Conservation (phyloP, 2,888 invertebrate genomes). For the Thysanoteuthis rhombus region DNA sequence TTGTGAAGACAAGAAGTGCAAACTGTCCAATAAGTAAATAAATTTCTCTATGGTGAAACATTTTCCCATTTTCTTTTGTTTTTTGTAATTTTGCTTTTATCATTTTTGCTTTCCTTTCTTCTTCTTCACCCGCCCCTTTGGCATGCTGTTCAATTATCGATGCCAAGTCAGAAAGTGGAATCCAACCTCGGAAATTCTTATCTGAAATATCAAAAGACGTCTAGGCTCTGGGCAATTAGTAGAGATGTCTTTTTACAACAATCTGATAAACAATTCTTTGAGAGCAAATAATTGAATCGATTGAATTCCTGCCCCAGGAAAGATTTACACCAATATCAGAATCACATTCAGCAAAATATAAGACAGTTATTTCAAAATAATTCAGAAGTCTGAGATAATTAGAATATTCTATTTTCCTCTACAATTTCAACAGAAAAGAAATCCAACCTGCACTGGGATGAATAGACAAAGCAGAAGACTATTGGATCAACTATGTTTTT, state of each 20-base stretch:
- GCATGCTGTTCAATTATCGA: slow-evolving; percentile 12
- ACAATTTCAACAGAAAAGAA: background rate
- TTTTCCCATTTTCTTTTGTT: background rate
- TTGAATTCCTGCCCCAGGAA: background rate
- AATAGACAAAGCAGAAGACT: background rate
- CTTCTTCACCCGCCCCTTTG: background rate
- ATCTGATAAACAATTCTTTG: slow-evolving; percentile 12
- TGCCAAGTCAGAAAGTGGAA: background rate
- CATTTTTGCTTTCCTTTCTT: background rate
- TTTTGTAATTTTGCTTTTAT: background rate
- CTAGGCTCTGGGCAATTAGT: background rate
- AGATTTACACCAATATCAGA: background rate
- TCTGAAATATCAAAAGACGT: slow-evolving; percentile 12
- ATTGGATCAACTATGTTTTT: too few relatives aligned
- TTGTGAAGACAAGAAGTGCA: background rate
- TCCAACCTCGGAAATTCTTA: background rate
- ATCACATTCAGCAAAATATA: slow-evolving; percentile 12
- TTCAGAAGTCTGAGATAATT: background rate
- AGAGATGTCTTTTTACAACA: background rate
- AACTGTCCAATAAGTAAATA: background rate
- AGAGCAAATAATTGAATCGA: background rate
- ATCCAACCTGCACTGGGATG: background rate
- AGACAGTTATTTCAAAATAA: background rate
- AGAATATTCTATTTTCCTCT: background rate
- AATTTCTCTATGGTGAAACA: background rate